A percentile compares a stretch with the other conserved stretches of the same genome.
Conservation (phyloP, 2,797 vertebrate genomes). For the Acanthis flammea region DNA sequence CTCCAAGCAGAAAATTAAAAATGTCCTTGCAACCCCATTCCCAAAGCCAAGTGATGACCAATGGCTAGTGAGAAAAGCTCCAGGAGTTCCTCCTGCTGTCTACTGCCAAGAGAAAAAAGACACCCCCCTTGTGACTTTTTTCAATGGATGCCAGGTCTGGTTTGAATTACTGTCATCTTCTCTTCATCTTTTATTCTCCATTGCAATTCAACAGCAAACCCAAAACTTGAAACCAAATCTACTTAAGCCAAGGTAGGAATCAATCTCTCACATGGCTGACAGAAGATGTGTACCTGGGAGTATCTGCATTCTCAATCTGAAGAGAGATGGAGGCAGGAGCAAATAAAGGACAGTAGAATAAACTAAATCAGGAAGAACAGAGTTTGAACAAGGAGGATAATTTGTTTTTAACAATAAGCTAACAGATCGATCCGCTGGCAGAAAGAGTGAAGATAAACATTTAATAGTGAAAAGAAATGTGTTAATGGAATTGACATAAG, state of each 20-base stretch:
- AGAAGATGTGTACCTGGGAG: neutral
- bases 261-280: neutral
- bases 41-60: neutral
- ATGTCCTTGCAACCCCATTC: neutral
- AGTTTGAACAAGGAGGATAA: constrained; percentile 12
- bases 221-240: neutral
- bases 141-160: neutral
- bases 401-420: constrained; percentile 29
- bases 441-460: constrained; percentile 6
- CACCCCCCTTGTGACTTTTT: neutral
- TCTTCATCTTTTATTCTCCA: neutral
- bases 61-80: neutral
- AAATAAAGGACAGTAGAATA: constrained; percentile 27
- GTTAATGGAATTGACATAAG: constrained; percentile 1
- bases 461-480: neutral
- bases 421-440: neutral
- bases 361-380: neutral
- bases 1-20: neutral
- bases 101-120: neutral
- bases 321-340: constrained; percentile 6
- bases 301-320: neutral
- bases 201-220: neutral
- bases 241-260: neutral
- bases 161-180: neutral
- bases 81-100: neutral